Evolutionary conservation across 1,140 invertebrate genomes (phyloP).

Genomic region (Drosophila chauvacae): DNA sequence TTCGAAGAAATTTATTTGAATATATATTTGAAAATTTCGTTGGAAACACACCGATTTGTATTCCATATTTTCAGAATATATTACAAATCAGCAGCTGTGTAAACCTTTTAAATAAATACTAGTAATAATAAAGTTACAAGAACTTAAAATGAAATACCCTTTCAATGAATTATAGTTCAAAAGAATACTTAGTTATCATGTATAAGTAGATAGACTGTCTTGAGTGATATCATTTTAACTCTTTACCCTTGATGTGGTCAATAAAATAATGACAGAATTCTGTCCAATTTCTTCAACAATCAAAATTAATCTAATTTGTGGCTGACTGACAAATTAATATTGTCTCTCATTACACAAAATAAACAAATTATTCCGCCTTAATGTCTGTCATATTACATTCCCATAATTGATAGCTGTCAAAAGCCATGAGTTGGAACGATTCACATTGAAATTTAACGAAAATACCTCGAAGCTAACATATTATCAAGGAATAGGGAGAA

Average conservation of each 20-base stretch:
- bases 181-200: background rate
- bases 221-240: too few relatives aligned
- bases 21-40: background rate
- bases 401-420: slow-evolving; percentile 8
- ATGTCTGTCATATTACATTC: slow-evolving; percentile 2
- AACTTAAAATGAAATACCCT: background rate
- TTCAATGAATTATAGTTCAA: background rate
- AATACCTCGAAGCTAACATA: slow-evolving; percentile 19
- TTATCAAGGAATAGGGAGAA: background rate
- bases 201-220: background rate
- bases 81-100: background rate
- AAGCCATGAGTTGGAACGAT: slow-evolving; percentile 4
- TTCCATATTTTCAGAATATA: too few relatives aligned
- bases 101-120: background rate
- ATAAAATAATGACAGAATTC: background rate
- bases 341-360: background rate
- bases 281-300: background rate
- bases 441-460: background rate
- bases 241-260: slow-evolving; percentile 1
- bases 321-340: background rate
- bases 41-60: too few relatives aligned
- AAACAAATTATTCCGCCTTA: background rate
- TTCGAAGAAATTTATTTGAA: too few relatives aligned
- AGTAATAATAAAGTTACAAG: background rate
- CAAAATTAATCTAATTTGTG: background rate